Percentiles rank a stretch among this genome's conserved stretches.
These are phyloP conservation scores for Cyrtodaria siliqua DNA, from an alignment of 2,888 invertebrate genomes.

Conservation along the genomic window DNA sequence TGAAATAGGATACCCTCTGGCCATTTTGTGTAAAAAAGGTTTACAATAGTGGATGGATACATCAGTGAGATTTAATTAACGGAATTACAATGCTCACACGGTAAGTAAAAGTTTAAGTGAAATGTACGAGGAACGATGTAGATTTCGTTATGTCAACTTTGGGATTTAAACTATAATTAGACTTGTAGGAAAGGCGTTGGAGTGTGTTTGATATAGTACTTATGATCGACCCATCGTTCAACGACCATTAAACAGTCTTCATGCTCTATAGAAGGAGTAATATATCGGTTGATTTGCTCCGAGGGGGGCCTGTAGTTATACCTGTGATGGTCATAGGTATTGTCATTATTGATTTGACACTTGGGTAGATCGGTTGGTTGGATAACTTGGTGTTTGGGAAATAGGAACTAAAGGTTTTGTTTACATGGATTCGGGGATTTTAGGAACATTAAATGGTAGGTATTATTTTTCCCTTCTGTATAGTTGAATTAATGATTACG, in stretches of 20 bases:
- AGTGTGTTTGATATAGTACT: background rate
- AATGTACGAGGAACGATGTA: conserved; percentile 27
- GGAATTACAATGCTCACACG: background rate
- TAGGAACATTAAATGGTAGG: no score
- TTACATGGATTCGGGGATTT: no score
- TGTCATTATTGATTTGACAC: conserved; percentile 5
- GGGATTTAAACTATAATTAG: conserved; percentile 30
- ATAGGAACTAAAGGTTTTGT: no score
- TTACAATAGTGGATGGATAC: no score
- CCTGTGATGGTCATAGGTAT: background rate
- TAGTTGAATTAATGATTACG: no score
- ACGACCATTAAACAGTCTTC: background rate
- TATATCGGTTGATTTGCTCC: conserved; percentile 33
- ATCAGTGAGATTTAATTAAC: no score
- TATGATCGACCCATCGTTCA: background rate
- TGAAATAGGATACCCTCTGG: no score
- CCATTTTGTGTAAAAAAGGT: no score
- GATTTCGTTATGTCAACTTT: conserved; percentile 27
- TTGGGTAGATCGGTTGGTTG: no score
- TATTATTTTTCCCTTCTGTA: no score
- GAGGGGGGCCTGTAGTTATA: conserved; percentile 7
- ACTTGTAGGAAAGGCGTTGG: conserved; percentile 11
- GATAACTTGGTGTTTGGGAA: no score
- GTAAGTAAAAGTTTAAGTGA: conserved; percentile 38
- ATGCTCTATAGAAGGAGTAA: conserved; percentile 20